A percentile compares a stretch with the other conserved stretches of the same genome.
Evolutionary conservation across 2,888 invertebrate species (phyloP).

Genomic region (Chorisops tibialis): DNA sequence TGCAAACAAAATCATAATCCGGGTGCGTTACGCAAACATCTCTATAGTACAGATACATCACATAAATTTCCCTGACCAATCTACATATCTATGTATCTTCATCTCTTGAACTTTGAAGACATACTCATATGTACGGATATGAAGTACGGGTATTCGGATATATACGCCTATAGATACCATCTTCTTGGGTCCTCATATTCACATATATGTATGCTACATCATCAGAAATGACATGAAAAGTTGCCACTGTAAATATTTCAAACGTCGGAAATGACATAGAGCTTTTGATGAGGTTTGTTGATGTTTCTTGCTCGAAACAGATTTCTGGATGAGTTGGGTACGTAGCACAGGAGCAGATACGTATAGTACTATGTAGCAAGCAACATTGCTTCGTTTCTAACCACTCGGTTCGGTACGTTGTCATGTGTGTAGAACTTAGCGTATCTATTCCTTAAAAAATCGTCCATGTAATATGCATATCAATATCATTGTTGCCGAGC

Average conservation of each 20-base stretch:
- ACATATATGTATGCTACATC: not conserved
- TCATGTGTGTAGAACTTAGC: not conserved
- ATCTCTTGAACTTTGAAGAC: too few species aligned
- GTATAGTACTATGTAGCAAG: not conserved
- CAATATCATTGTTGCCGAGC: constrained; percentile 17
- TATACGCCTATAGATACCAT: too few species aligned
- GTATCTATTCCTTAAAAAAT: not conserved
- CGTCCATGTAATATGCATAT: constrained; percentile 19
- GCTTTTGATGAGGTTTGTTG: not conserved
- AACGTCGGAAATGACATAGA: constrained; percentile 9
- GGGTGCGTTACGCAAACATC: too few species aligned
- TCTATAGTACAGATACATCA: too few species aligned
- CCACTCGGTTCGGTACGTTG: not conserved
- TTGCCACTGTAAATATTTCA: constrained; percentile 12
- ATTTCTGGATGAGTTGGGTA: too few species aligned
- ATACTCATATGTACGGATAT: too few species aligned
- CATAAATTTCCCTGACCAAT: too few species aligned
- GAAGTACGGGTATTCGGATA: too few species aligned
- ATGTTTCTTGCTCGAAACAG: not conserved
- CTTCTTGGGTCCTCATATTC: too few species aligned
- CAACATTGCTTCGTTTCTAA: not conserved
- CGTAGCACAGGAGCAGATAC: not conserved
- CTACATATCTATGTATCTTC: too few species aligned
- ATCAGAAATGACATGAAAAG: constrained; percentile 7
- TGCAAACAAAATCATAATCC: too few species aligned